Evolutionary conservation across 2,888 invertebrate genomes (phyloP).

Genomic region (Pseudococcus jackbeardsleyi): DNA sequence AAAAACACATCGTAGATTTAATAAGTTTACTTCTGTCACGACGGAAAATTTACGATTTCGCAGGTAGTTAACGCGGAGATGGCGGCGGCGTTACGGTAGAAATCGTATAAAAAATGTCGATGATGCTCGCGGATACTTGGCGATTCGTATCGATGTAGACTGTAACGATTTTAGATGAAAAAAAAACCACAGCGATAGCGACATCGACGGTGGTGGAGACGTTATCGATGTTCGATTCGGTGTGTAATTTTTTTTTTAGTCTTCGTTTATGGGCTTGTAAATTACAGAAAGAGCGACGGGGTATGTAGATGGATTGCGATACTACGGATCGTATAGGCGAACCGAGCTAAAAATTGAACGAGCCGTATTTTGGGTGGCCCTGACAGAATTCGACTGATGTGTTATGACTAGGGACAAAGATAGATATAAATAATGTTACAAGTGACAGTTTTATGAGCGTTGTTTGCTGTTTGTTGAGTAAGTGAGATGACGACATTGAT

Average conservation of each 20-base stretch:
- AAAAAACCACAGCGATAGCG: background rate
- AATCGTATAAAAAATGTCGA: conserved; percentile 49
- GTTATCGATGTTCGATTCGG: conserved; percentile 30
- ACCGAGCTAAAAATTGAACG: background rate
- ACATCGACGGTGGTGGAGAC: background rate
- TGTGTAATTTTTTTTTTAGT: background rate
- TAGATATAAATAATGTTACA: conserved; percentile 66
- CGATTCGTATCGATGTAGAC: conserved; percentile 41
- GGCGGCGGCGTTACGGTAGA: conserved; percentile 32
- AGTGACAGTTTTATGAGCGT: conserved; percentile 65
- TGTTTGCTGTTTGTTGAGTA: conserved; percentile 65
- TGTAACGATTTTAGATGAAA: background rate
- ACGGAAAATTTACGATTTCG: conserved; percentile 47
- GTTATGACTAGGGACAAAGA: conserved; percentile 65
- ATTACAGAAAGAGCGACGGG: background rate
- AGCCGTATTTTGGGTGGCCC: conserved; percentile 61
- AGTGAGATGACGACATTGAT: conserved; percentile 65
- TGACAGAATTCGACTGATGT: conserved; percentile 65
- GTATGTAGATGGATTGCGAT: background rate
- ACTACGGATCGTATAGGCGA: background rate
- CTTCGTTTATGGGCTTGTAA: conserved; percentile 1
- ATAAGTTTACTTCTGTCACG: conserved; percentile 51
- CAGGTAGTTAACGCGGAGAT: conserved; percentile 30
- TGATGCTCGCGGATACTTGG: conserved; percentile 26
- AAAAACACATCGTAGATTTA: conserved; percentile 15